phyloP scores from a whole-genome alignment of 2,113 vertebrate species.

The Carettochelys insculpta region DNA sequence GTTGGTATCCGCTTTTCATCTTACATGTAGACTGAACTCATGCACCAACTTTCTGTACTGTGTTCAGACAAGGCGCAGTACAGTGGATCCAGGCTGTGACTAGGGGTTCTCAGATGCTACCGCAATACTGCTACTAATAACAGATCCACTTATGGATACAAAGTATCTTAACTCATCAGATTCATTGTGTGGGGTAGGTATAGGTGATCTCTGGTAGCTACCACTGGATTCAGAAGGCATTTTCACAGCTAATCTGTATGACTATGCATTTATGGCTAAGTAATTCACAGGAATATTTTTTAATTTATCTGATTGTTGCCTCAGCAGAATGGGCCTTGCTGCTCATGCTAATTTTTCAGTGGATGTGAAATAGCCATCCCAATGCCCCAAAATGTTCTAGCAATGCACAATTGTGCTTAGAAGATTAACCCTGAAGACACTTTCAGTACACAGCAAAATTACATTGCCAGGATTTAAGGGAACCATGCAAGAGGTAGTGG shows the following conservation, averaged over 20 bases:
- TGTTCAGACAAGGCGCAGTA: neutral
- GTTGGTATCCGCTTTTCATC: neutral
- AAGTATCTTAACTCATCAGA: neutral
- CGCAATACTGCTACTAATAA: neutral
- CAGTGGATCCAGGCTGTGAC: neutral
- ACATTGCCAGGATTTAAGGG: neutral
- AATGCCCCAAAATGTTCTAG: neutral
- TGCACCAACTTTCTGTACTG: neutral
- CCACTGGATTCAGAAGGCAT: neutral
- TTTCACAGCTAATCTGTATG: neutral
- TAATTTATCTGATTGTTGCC: neutral
- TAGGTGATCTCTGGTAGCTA: neutral
- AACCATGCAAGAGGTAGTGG: neutral
- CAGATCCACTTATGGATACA: neutral
- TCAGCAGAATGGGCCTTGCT: neutral
- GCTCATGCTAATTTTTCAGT: neutral
- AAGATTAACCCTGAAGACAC: neutral
- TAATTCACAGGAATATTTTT: constrained; percentile 25
- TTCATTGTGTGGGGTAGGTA: too few species aligned
- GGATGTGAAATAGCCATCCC: neutral
- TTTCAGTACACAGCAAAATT: neutral
- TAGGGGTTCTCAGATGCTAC: neutral
- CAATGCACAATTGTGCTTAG: neutral
- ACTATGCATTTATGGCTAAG: neutral
- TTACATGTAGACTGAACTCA: neutral